Conservation (phyloP, 2,888 invertebrate genomes). For the Gymnosoma rotundatum region DNA sequence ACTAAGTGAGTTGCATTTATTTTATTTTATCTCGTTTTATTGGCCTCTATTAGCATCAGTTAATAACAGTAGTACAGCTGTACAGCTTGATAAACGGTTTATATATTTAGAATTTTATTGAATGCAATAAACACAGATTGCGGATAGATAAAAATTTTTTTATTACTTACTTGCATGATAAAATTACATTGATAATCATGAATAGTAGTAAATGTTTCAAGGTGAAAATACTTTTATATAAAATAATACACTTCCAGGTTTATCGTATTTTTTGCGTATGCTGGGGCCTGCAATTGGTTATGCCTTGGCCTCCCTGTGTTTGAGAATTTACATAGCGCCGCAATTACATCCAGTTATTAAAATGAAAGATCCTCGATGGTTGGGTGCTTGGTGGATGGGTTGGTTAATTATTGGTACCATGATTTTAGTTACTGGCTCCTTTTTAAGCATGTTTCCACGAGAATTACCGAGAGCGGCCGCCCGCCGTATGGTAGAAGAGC, state of each 20-base stretch:
- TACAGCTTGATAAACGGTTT: neutral
- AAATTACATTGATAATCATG: neutral
- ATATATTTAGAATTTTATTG: conserved; percentile 28
- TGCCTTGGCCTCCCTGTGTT: conserved; percentile 85
- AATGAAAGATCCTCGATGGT: conserved; percentile 88
- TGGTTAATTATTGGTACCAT: conserved; percentile 86
- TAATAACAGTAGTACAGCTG: conserved; percentile 28
- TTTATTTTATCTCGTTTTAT: neutral
- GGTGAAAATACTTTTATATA: conserved; percentile 15
- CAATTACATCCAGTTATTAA: conserved; percentile 86
- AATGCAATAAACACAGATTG: conserved; percentile 28
- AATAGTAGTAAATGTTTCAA: conserved; percentile 31
- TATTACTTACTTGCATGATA: neutral
- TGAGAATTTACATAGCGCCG: conserved; percentile 87
- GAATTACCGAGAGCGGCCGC: conserved; percentile 86
- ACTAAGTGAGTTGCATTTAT: conserved; percentile 83
- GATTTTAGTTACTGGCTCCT: conserved; percentile 84
- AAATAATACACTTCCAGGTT: conserved; percentile 81
- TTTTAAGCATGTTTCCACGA: conserved; percentile 87
- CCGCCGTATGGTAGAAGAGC: conserved; percentile 82
- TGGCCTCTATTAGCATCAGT: conserved; percentile 5
- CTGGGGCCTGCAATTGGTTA: conserved; percentile 88
- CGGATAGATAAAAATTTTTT: conserved; percentile 12
- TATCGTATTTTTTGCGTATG: conserved; percentile 87
- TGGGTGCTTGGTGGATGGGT: conserved; percentile 93